Percentiles rank a stretch among this genome's conserved stretches.
phyloP scores from a whole-genome alignment of 2,113 vertebrate genomes.

The Tor tambroides region DNA sequence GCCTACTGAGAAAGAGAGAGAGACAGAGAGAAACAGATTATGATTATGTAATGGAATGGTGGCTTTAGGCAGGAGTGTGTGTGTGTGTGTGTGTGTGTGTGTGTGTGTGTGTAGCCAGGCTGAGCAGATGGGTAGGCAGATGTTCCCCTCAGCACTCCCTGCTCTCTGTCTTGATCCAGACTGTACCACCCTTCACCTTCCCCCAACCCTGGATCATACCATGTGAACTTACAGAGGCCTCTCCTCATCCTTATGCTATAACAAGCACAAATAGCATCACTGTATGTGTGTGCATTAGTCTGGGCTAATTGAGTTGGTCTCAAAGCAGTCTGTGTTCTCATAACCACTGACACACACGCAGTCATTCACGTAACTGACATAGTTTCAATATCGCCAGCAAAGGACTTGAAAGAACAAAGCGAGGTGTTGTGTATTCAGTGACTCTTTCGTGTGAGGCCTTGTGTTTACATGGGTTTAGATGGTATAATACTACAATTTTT shows the following conservation, averaged over 20 bases:
- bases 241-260: not conserved
- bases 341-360: conserved; percentile 1
- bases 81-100: not conserved
- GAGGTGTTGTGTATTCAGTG: conserved; percentile 17
- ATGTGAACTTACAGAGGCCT: not conserved
- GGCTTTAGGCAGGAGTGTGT: no score
- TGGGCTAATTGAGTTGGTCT: conserved; percentile 33
- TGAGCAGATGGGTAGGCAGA: conserved; percentile 51
- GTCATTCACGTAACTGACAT: not conserved
- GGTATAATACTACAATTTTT: not conserved
- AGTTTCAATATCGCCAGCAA: not conserved
- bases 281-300: not conserved
- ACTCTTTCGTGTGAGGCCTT: not conserved
- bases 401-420: not conserved
- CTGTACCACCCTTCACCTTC: conserved; percentile 29
- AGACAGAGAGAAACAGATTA: no score
- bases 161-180: conserved; percentile 18
- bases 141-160: conserved; percentile 38
- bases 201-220: conserved; percentile 31
- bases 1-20: no score
- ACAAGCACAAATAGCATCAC: conserved; percentile 4
- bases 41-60: no score
- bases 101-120: conserved; percentile 42
- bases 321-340: conserved; percentile 36
- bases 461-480: conserved; percentile 10